Percentiles rank a stretch among this genome's conserved stretches.
These are phyloP conservation scores for Actinernus sp. DNA, from an alignment of 92 coral and sea anemone species.

Conservation along the genomic window DNA sequence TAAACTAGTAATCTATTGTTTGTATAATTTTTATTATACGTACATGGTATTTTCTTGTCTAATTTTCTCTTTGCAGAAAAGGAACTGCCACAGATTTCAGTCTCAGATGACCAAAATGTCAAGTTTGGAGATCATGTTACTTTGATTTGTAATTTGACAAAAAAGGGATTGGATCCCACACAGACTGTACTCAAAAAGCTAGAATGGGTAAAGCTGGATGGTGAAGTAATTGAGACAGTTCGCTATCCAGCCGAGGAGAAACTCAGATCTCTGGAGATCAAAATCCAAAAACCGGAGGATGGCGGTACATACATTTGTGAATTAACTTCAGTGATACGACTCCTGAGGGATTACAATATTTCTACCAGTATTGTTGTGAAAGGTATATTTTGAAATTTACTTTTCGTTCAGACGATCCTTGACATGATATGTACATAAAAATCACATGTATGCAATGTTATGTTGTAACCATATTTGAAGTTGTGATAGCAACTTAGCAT, in stretches of 20 bases:
- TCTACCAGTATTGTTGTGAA: constrained; percentile 19
- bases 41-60: background rate
- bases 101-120: constrained; percentile 32
- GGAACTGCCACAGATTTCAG: constrained; percentile 48
- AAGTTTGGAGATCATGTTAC: constrained; percentile 33
- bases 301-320: constrained; percentile 35
- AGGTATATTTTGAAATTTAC: constrained; percentile 31
- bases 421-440: no score
- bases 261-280: constrained; percentile 8
- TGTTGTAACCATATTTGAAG: no score
- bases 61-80: constrained; percentile 12
- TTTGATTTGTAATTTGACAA: constrained; percentile 43
- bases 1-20: no score
- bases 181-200: background rate
- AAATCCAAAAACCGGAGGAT: constrained; percentile 4
- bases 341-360: constrained; percentile 21
- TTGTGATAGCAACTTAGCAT: no score
- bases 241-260: constrained; percentile 18
- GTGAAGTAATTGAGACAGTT: constrained; percentile 13
- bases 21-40: no score
- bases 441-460: no score
- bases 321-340: constrained; percentile 18
- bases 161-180: background rate
- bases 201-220: background rate
- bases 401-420: no score